A percentile compares a stretch with the other conserved stretches of the same genome.
Evolutionary conservation across 1,140 invertebrate species (phyloP).

Genomic region (Kradibia gibbosae): DNA sequence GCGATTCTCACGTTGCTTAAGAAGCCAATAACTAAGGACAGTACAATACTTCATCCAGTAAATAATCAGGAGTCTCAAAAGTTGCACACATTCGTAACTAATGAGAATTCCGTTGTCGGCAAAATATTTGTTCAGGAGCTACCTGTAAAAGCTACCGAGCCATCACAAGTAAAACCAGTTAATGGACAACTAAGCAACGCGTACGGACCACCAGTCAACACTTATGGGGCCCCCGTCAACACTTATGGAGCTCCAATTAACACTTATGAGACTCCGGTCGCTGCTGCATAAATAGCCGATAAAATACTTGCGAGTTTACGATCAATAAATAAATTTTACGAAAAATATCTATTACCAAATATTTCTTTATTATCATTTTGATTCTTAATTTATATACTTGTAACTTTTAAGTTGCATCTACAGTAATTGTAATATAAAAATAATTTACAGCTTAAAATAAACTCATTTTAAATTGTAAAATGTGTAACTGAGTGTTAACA

Average conservation of each 20-base stretch:
- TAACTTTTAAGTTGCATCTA: neutral
- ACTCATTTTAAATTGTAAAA: neutral
- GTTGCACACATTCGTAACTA: neutral
- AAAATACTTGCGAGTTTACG: neutral
- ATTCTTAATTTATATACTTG: neutral
- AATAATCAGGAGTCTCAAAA: neutral
- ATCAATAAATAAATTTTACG: neutral
- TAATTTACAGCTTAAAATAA: no score
- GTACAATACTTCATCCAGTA: neutral
- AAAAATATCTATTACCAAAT: neutral
- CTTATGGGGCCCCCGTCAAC: neutral
- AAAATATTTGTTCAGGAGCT: slow-evolving; percentile 4
- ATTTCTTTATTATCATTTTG: neutral
- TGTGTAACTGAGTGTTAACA: neutral
- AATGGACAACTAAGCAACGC: neutral
- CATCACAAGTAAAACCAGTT: neutral
- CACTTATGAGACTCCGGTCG: neutral
- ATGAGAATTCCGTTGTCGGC: neutral
- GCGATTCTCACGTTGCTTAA: neutral
- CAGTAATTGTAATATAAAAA: no score
- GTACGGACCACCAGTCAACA: neutral
- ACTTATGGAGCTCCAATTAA: slow-evolving; percentile 1
- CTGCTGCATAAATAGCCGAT: neutral
- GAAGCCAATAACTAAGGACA: neutral
- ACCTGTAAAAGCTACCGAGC: neutral